phyloP scores from a whole-genome alignment of 1,140 invertebrate genomes.

The Drosophila repleta region DNA sequence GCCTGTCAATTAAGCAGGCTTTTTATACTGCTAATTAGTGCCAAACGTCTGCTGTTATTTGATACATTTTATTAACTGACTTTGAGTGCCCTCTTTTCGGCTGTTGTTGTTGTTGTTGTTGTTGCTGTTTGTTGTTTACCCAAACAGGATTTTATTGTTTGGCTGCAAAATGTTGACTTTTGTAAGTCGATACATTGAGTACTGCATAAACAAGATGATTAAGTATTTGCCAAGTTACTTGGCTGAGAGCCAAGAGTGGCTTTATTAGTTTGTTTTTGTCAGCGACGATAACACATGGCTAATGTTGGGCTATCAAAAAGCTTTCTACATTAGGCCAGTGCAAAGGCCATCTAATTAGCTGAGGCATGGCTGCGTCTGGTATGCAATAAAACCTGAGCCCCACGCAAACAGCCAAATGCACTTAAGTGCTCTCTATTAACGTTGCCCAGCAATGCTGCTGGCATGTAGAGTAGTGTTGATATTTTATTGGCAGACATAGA shows the following conservation, averaged over 20 bases:
- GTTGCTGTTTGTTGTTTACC: constrained; percentile 8
- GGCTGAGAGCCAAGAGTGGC: constrained; percentile 7
- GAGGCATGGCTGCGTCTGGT: constrained; percentile 55
- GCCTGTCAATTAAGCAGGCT: constrained; percentile 27
- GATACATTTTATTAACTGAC: constrained; percentile 42
- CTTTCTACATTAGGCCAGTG: neutral
- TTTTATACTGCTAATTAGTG: constrained; percentile 62
- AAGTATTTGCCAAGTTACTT: constrained; percentile 15
- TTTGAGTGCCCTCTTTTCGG: constrained; percentile 7
- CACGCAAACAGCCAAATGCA: constrained; percentile 66
- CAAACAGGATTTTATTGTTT: constrained; percentile 54
- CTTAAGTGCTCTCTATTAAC: constrained; percentile 65
- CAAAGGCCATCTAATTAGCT: constrained; percentile 61
- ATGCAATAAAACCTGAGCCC: constrained; percentile 53
- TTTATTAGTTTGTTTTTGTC: constrained; percentile 53
- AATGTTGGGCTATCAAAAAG: constrained; percentile 28
- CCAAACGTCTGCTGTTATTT: constrained; percentile 42
- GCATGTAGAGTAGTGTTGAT: constrained; percentile 39
- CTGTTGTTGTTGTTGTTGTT: too few relatives aligned
- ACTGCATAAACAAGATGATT: constrained; percentile 55
- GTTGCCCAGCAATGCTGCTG: neutral
- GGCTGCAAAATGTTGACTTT: constrained; percentile 35
- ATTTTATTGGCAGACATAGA: constrained; percentile 56
- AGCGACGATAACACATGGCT: constrained; percentile 37
- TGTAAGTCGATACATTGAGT: constrained; percentile 45